Evolutionary conservation across 2,888 invertebrate species (phyloP), one percentile per base, ranked within the genome.

Genomic region (Aspidiotus destructor): DNA sequence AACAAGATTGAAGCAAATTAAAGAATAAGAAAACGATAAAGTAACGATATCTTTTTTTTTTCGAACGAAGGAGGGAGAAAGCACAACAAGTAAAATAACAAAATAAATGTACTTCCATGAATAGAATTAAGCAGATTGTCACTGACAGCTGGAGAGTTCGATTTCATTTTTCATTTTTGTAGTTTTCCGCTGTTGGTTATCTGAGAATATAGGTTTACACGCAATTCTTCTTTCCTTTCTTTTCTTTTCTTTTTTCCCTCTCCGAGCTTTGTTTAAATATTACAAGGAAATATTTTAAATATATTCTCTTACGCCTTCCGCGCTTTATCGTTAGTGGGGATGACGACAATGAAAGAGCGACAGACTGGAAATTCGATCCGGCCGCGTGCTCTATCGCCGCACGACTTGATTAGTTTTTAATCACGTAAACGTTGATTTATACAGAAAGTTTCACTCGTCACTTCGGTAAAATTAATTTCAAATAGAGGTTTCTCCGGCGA

Each of bases 61-160:
- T 48, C 48, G 6, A n/a, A 6, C 48, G 6, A 48, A 48, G 48
- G 2, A 48, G 48, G 48, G 10, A 5, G 28, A 28, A 28, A 3
- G 5, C 28, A 3, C 28, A 28, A 5, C 1, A 28, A 28, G 28
- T 28, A 28, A 41, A 54, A 44, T 44, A 58, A 58, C 57, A 42
- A 65, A 65, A 65, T 58, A 48, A 58, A 44, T 65, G 65, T 58
- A 58, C 58, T 44, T 57, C 58, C 17, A 65, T 65, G 65, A 65
- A 65, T 65, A 57, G 65, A 65, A 65, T 65, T 65, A 58, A 28
- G 65, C 48, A 65, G 65, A 65, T 57, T 65, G 65, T 58, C 42
- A 41, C 55, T 65, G 65, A 65, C 65, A 57, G 65, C 58, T 65
- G 65, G 48, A 65, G 65, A 65, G 57, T 44, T 28, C 28, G 28